phyloP scores from a whole-genome alignment of 2,113 vertebrate species.

The Tetrax tetrax region DNA sequence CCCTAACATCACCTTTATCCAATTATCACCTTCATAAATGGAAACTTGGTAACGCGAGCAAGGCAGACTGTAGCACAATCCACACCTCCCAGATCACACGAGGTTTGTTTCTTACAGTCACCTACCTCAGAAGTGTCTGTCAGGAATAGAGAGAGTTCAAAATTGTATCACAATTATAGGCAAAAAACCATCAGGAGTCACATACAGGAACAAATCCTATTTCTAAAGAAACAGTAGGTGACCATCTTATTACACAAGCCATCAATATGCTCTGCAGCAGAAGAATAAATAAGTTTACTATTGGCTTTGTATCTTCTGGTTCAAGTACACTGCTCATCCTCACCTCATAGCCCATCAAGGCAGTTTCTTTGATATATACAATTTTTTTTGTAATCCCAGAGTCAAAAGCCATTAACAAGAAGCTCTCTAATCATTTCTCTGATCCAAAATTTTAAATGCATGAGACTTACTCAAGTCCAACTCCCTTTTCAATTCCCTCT shows the following conservation, averaged over 20 bases:
- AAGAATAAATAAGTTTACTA: neutral
- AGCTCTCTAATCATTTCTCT: neutral
- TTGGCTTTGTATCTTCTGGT: neutral
- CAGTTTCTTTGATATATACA: neutral
- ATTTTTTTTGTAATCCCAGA: neutral
- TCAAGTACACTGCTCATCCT: neutral
- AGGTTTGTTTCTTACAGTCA: neutral
- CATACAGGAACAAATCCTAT: neutral
- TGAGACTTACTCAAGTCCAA: neutral
- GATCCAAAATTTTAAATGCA: neutral
- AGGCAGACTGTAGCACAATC: neutral
- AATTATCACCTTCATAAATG: neutral
- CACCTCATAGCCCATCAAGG: neutral
- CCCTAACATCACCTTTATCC: neutral
- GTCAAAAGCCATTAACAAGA: neutral
- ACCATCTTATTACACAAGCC: neutral
- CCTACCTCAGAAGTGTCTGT: neutral
- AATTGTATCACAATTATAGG: neutral
- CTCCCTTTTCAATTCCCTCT: neutral
- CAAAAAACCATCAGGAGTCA: neutral
- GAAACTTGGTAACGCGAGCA: neutral
- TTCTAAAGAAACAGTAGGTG: neutral
- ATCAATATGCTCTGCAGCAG: neutral
- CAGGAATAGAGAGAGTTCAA: neutral
- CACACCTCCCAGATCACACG: neutral